A percentile compares a stretch with the other conserved stretches of the same genome.
These are phyloP conservation scores for Falco novaeseelandiae DNA, from an alignment of 2,797 vertebrate genomes.

Conservation along the genomic window DNA sequence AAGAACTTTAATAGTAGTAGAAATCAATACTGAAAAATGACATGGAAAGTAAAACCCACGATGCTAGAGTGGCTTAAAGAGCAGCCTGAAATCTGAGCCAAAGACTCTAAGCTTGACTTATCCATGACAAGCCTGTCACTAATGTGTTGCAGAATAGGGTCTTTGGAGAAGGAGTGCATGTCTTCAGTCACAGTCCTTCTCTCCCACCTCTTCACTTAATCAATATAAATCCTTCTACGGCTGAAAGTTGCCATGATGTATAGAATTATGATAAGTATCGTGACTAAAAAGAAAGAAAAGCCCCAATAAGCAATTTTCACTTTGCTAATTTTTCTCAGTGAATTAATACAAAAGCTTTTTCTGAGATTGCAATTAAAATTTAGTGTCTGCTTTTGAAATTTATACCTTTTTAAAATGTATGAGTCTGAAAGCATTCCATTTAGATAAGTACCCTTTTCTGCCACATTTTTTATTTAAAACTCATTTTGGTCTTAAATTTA, in stretches of 20 bases:
- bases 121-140: slow-evolving; percentile 49
- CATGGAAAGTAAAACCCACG: slow-evolving; percentile 55
- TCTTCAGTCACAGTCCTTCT: slow-evolving; percentile 53
- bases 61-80: slow-evolving; percentile 46
- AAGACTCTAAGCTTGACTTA: slow-evolving; percentile 49
- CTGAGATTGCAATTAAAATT: slow-evolving; percentile 79
- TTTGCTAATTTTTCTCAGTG: slow-evolving; percentile 76
- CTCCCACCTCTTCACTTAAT: slow-evolving; percentile 52
- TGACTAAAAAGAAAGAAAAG: slow-evolving; percentile 72
- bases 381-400: slow-evolving; percentile 79
- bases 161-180: slow-evolving; percentile 42
- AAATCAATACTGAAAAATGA: slow-evolving; percentile 70
- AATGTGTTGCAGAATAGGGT: slow-evolving; percentile 44
- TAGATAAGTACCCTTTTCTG: slow-evolving; percentile 78
- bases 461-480: slow-evolving; percentile 79
- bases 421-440: slow-evolving; percentile 80
- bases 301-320: slow-evolving; percentile 77
- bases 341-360: slow-evolving; percentile 79
- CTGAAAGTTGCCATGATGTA: slow-evolving; percentile 63
- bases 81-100: slow-evolving; percentile 61
- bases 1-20: slow-evolving; percentile 51
- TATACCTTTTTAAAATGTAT: slow-evolving; percentile 79
- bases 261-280: slow-evolving; percentile 70
- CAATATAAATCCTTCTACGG: slow-evolving; percentile 76
- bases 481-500: slow-evolving; percentile 74